Evolutionary conservation across 2,888 invertebrate genomes (phyloP).

Genomic region (Amphipyra tragopoginis): DNA sequence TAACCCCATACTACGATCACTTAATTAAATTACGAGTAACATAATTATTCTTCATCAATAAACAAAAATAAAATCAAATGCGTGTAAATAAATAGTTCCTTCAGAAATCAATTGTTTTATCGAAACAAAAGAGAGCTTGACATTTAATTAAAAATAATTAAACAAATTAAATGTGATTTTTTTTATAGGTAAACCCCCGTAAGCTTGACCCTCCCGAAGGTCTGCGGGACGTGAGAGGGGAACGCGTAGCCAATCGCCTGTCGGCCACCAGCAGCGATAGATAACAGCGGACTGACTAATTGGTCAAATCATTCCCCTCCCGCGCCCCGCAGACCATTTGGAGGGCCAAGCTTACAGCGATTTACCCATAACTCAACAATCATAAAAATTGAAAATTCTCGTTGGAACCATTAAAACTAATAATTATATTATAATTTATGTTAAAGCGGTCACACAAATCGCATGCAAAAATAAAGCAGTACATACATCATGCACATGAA

Average conservation of each 20-base stretch:
- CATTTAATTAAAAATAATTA: no score
- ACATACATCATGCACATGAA: slow-evolving; percentile 10
- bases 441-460: slow-evolving; percentile 23
- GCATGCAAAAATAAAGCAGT: not conserved
- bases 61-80: slow-evolving; percentile 18
- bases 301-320: no score
- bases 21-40: not conserved
- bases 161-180: no score
- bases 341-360: no score
- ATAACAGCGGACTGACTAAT: no score
- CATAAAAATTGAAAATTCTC: not conserved
- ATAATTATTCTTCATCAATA: slow-evolving; percentile 36
- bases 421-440: not conserved
- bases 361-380: not conserved
- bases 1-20: no score
- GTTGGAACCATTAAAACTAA: slow-evolving; percentile 13
- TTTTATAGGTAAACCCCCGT: no score
- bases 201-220: no score
- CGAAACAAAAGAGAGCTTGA: not conserved
- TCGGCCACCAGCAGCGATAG: no score
- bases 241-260: no score
- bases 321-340: no score
- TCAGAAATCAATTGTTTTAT: slow-evolving; percentile 11
- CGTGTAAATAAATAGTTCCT: slow-evolving; percentile 19
- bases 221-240: no score